Percentiles rank a stretch among this genome's conserved stretches.
Conservation (phyloP, 2,113 vertebrate genomes). For the Pomatorhinus ruficollis region DNA sequence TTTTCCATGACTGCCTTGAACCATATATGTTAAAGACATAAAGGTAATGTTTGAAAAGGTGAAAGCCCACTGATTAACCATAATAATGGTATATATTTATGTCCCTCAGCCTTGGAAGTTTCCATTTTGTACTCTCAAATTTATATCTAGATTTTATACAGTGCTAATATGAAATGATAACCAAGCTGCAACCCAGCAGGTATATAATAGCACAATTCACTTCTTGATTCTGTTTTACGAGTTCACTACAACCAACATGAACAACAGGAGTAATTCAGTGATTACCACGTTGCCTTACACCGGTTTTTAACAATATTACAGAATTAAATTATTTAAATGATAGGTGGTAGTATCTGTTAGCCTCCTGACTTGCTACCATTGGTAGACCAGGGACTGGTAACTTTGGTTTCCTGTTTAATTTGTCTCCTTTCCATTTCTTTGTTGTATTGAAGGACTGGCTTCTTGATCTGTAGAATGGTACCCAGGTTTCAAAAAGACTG, state of each 20-base stretch:
- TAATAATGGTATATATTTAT: neutral
- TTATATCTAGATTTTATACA: neutral
- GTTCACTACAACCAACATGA: neutral
- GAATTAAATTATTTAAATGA: neutral
- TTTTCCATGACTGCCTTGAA: neutral
- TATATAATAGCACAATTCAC: neutral
- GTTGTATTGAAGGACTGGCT: neutral
- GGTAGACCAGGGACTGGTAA: neutral
- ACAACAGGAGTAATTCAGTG: neutral
- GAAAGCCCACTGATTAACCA: neutral
- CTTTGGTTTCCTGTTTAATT: neutral
- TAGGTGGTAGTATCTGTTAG: neutral
- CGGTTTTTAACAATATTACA: neutral
- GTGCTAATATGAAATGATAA: neutral
- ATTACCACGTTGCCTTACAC: neutral
- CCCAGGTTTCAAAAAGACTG: neutral
- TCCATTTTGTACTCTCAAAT: neutral
- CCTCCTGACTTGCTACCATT: neutral
- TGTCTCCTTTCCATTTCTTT: neutral
- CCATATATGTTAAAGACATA: neutral
- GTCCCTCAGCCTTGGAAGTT: neutral
- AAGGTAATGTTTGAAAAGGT: neutral
- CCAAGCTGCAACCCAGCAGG: neutral
- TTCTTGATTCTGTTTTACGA: neutral
- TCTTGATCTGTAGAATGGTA: neutral